phyloP scores from a whole-genome alignment of 2,888 invertebrate species.

The Nomada fabriciana region DNA sequence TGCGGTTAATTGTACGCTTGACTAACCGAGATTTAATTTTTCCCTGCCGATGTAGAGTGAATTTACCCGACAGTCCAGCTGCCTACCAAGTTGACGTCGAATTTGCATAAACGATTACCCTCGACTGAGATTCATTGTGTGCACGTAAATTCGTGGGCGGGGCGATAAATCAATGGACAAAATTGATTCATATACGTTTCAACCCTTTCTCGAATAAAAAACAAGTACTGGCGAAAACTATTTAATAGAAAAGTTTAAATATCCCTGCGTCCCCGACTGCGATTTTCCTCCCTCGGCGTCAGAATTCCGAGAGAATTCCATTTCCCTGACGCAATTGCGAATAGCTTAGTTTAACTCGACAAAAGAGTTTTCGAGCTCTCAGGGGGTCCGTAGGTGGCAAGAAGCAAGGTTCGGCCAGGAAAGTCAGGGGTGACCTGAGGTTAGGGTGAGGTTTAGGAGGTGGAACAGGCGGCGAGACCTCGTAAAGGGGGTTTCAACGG shows the following conservation, averaged over 20 bases:
- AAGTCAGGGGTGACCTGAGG: constrained; percentile 58
- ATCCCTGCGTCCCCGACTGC: too few species aligned
- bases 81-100: constrained; percentile 25
- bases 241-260: not conserved
- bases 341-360: constrained; percentile 75
- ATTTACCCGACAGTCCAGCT: constrained; percentile 34
- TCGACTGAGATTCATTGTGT: constrained; percentile 42
- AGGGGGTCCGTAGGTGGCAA: constrained; percentile 64
- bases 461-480: constrained; percentile 75
- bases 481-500: constrained; percentile 83
- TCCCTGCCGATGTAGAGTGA: constrained; percentile 1
- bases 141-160: constrained; percentile 1
- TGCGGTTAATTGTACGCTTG: constrained; percentile 16
- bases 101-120: constrained; percentile 63
- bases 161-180: not conserved
- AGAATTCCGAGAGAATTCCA: constrained; percentile 56
- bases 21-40: constrained; percentile 24
- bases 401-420: constrained; percentile 52
- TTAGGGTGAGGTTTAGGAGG: constrained; percentile 65
- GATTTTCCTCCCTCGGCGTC: not conserved
- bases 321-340: constrained; percentile 72
- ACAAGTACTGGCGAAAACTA: not conserved
- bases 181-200: not conserved
- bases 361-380: constrained; percentile 60
- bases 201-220: too few species aligned